Percentiles rank a stretch among this genome's conserved stretches.
Conservation (phyloP, 2,888 invertebrate species). For the Apamea anceps region DNA sequence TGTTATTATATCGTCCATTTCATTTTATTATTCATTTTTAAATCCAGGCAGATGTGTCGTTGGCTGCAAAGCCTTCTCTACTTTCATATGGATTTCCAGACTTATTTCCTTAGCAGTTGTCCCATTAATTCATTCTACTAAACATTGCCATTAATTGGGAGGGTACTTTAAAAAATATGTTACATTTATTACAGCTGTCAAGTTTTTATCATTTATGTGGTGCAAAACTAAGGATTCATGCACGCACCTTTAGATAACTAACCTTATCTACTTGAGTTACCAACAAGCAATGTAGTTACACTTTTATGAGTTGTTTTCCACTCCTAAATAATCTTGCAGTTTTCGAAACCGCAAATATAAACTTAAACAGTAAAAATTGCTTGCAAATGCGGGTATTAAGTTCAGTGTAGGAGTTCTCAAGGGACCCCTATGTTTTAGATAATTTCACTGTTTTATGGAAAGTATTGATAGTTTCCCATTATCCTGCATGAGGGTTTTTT, state of each 20-base stretch:
- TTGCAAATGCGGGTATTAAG: conserved; percentile 74
- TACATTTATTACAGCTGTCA: conserved; percentile 20
- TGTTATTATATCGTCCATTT: not conserved
- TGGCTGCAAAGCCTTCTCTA: not conserved
- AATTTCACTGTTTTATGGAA: conserved; percentile 79
- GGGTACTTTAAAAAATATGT: conserved; percentile 4
- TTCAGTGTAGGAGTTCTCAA: conserved; percentile 62
- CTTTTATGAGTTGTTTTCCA: conserved; percentile 13
- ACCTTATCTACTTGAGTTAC: not conserved
- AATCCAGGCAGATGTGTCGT: conserved; percentile 10
- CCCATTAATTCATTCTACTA: conserved; percentile 20
- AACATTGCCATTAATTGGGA: conserved; percentile 11
- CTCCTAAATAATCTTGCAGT: conserved; percentile 38
- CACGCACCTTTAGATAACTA: conserved; percentile 11
- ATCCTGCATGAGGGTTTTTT: conserved; percentile 76
- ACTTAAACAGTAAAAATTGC: conserved; percentile 63
- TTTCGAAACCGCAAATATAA: conserved; percentile 63
- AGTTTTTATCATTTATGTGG: conserved; percentile 1
- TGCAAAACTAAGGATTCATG: conserved; percentile 13
- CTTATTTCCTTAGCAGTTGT: conserved; percentile 20
- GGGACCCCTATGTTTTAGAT: conserved; percentile 79
- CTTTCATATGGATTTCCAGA: not conserved
- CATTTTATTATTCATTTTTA: conserved; percentile 1
- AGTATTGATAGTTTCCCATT: conserved; percentile 69
- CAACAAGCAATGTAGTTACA: conserved; percentile 13